These are phyloP conservation scores for Idaea biselata DNA, from an alignment of 2,888 invertebrate species.

Conservation along the genomic window DNA sequence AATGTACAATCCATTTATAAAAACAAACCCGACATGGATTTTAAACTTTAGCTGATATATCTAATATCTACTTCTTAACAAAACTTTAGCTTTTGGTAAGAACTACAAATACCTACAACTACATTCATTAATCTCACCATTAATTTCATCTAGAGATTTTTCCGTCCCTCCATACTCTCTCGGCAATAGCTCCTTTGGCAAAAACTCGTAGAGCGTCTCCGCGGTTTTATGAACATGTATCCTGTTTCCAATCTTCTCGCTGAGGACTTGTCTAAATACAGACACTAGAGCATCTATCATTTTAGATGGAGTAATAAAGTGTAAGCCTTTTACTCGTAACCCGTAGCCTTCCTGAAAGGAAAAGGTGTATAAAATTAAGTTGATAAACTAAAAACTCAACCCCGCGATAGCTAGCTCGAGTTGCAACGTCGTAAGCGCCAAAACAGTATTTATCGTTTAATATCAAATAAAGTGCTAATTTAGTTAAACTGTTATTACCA, in stretches of 20 bases:
- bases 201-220: conserved; percentile 36
- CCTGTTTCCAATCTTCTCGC: conserved; percentile 44
- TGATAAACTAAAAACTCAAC: too few relatives aligned
- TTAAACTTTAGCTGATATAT: too few relatives aligned
- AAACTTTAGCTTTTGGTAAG: too few relatives aligned
- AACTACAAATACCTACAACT: background rate
- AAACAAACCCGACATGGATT: too few relatives aligned
- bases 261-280: conserved; percentile 47
- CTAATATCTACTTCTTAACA: too few relatives aligned
- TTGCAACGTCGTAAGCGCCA: too few relatives aligned
- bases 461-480: too few relatives aligned
- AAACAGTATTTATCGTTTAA: too few relatives aligned
- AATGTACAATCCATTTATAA: too few relatives aligned
- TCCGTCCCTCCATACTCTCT: conserved; percentile 56
- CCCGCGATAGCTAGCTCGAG: too few relatives aligned
- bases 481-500: too few relatives aligned
- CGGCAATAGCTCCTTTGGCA: conserved; percentile 48
- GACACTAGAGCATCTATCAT: conserved; percentile 40
- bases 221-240: conserved; percentile 40
- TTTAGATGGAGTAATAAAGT: conserved; percentile 48
- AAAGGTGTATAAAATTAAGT: conserved; percentile 12
- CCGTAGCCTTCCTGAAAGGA: conserved; percentile 61
- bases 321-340: conserved; percentile 49
- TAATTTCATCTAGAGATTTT: conserved; percentile 34
- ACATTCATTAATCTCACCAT: conserved; percentile 34